phyloP scores from a whole-genome alignment of 2,888 invertebrate species.

The Melanostoma mellinum region DNA sequence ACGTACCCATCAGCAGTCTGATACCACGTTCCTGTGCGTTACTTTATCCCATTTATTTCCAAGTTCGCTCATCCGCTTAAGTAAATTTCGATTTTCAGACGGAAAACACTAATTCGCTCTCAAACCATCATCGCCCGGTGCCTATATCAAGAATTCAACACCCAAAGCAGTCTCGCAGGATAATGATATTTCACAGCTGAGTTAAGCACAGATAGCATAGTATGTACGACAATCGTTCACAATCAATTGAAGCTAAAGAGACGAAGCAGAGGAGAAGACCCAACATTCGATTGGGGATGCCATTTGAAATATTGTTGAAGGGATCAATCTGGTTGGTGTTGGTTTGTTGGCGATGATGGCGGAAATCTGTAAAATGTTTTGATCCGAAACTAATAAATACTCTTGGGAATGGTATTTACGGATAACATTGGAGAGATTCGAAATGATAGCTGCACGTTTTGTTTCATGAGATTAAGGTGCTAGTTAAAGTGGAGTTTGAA shows the following conservation, averaged over 20 bases:
- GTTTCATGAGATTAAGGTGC: constrained; percentile 22
- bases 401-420: constrained; percentile 28
- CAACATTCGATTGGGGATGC: background rate
- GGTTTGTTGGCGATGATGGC: background rate
- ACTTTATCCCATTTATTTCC: constrained; percentile 14
- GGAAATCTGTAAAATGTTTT: constrained; percentile 22
- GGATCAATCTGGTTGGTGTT: constrained; percentile 8
- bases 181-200: constrained; percentile 56
- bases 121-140: background rate
- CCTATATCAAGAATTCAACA: background rate
- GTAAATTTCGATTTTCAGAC: constrained; percentile 31
- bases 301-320: constrained; percentile 7
- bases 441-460: constrained; percentile 31
- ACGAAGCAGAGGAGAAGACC: background rate
- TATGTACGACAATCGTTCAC: constrained; percentile 36
- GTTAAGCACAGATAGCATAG: constrained; percentile 28
- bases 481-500: background rate
- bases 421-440: constrained; percentile 33
- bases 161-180: constrained; percentile 2
- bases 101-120: constrained; percentile 35
- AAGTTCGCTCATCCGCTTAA: constrained; percentile 5
- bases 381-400: constrained; percentile 50
- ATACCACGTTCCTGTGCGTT: background rate
- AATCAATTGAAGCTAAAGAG: constrained; percentile 26
- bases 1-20: too few relatives aligned